phyloP scores from a whole-genome alignment of 2,797 vertebrate species.

The Cryptoprocta ferox region DNA sequence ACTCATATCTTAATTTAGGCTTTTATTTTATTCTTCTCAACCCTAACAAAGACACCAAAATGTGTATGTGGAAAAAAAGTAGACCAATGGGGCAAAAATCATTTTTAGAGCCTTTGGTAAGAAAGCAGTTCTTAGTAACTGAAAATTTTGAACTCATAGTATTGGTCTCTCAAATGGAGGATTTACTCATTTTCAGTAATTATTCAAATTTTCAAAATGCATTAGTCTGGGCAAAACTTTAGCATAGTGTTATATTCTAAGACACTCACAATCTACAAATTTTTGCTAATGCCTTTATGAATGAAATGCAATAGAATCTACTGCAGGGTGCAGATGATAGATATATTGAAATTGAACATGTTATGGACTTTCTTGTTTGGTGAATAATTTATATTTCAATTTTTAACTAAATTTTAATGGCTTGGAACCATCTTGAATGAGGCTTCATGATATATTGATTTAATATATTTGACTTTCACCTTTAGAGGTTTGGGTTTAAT shows the following conservation, averaged over 20 bases:
- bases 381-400: conserved; percentile 84
- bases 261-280: conserved; percentile 14
- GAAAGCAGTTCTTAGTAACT: background rate
- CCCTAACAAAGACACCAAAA: background rate
- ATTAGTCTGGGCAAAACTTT: background rate
- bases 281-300: background rate
- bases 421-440: conserved; percentile 68
- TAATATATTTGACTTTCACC: conserved; percentile 67
- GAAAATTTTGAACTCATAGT: background rate
- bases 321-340: conserved; percentile 15
- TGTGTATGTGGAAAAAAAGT: background rate
- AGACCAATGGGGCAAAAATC: background rate
- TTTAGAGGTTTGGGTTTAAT: conserved; percentile 65
- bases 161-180: background rate
- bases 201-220: background rate
- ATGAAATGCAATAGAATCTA: conserved; percentile 53
- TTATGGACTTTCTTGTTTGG: conserved; percentile 71
- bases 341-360: conserved; percentile 66
- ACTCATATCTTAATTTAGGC: background rate
- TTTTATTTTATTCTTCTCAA: background rate
- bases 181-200: conserved; percentile 31
- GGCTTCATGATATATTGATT: conserved; percentile 63
- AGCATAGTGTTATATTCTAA: background rate
- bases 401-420: conserved; percentile 66
- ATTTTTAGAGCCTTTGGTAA: background rate